Percentiles rank a stretch among this genome's conserved stretches.
phyloP scores from a whole-genome alignment of 2,888 invertebrate species.

The Plebejus anna region DNA sequence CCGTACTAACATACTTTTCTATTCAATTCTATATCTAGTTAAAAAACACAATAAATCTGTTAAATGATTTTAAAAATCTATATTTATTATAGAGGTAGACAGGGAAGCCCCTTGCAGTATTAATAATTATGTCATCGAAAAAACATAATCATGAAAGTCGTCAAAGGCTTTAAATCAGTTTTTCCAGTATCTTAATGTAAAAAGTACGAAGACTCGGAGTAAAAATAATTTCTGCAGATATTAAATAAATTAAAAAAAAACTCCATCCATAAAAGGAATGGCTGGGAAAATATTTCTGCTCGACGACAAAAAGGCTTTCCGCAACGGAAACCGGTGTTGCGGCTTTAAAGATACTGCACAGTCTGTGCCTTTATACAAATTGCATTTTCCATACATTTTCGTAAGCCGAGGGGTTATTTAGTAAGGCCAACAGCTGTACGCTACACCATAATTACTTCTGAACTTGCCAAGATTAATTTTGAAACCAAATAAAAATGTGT shows the following conservation, averaged over 20 bases:
- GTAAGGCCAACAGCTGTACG: neutral
- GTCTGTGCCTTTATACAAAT: neutral
- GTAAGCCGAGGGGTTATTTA: neutral
- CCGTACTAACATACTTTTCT: too few species aligned
- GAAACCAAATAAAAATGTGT: slow-evolving; percentile 26
- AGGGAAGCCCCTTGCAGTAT: too few species aligned
- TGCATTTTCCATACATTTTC: neutral
- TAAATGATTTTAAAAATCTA: too few species aligned
- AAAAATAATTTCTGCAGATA: slow-evolving; percentile 3
- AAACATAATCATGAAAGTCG: too few species aligned
- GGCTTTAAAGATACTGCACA: slow-evolving; percentile 3
- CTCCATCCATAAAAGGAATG: neutral
- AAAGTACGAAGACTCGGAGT: neutral
- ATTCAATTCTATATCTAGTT: too few species aligned
- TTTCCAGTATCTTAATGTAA: neutral
- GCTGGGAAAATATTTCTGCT: slow-evolving; percentile 17
- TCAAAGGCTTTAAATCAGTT: neutral
- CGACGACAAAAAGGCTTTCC: slow-evolving; percentile 13
- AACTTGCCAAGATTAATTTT: slow-evolving; percentile 26
- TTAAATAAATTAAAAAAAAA: slow-evolving; percentile 14
- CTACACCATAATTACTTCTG: slow-evolving; percentile 27
- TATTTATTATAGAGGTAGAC: too few species aligned
- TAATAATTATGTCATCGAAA: too few species aligned
- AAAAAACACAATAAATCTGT: too few species aligned
- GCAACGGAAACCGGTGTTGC: neutral